Conservation (phyloP, 2,888 invertebrate genomes). For the Ennomos erosarius region DNA sequence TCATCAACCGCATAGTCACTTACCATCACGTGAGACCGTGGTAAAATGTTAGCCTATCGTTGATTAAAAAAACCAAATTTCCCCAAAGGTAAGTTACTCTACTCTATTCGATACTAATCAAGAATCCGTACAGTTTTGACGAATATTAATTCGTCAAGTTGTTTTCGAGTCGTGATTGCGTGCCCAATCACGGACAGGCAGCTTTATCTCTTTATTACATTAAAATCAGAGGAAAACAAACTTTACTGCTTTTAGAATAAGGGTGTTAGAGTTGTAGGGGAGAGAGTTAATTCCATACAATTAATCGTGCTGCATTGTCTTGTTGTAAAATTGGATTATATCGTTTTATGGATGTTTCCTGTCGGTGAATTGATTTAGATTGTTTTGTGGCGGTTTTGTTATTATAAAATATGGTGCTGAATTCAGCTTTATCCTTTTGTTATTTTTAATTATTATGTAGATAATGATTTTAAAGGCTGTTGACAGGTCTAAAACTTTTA, state of each 20-base stretch:
- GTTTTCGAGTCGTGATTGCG: constrained; percentile 76
- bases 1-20: no score
- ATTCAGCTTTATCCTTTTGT: no score
- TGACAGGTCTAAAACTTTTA: no score
- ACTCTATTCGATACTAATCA: constrained; percentile 57
- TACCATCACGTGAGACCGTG: no score
- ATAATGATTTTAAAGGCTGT: no score
- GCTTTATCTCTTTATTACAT: constrained; percentile 7
- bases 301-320: constrained; percentile 29
- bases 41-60: no score
- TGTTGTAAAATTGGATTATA: constrained; percentile 30
- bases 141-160: constrained; percentile 78
- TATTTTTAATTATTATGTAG: no score
- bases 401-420: neutral
- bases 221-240: constrained; percentile 21
- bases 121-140: constrained; percentile 71
- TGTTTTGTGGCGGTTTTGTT: constrained; percentile 12
- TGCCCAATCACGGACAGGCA: constrained; percentile 64
- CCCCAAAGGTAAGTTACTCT: constrained; percentile 9
- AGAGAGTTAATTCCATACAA: constrained; percentile 12
- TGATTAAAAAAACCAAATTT: constrained; percentile 3
- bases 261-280: constrained; percentile 1
- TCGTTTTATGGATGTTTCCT: constrained; percentile 30
- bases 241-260: constrained; percentile 14
- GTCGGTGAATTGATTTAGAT: constrained; percentile 24